phyloP scores from a whole-genome alignment of 2,113 vertebrate genomes.

The Rhinoptilus africanus region DNA sequence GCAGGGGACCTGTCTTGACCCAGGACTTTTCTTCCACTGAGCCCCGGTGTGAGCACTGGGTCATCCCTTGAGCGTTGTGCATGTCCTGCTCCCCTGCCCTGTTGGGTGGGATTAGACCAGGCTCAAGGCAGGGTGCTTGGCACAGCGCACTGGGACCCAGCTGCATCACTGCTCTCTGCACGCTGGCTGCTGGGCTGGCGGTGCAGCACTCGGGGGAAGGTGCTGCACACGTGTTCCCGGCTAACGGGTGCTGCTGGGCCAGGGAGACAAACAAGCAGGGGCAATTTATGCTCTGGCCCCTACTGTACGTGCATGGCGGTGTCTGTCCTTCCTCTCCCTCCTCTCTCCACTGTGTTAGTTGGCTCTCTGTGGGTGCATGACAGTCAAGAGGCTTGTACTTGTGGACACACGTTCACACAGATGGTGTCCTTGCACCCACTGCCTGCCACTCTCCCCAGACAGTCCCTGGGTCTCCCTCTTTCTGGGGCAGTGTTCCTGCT shows the following conservation, averaged over 20 bases:
- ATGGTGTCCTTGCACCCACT: background rate
- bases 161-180: background rate
- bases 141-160: background rate
- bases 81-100: background rate
- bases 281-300: background rate
- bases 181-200: background rate
- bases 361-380: background rate
- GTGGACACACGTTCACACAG: background rate
- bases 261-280: background rate
- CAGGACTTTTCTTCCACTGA: background rate
- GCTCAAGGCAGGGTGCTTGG: background rate
- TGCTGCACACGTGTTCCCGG: background rate
- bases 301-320: background rate
- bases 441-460: background rate
- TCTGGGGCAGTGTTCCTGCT: background rate
- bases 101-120: background rate
- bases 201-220: background rate
- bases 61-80: background rate
- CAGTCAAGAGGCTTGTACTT: background rate
- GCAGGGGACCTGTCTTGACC: background rate
- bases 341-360: background rate
- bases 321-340: background rate
- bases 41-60: background rate
- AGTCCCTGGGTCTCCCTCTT: background rate
- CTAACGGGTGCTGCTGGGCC: background rate